Conservation (phyloP, 2,888 invertebrate species). For the Leucophenga montana region DNA sequence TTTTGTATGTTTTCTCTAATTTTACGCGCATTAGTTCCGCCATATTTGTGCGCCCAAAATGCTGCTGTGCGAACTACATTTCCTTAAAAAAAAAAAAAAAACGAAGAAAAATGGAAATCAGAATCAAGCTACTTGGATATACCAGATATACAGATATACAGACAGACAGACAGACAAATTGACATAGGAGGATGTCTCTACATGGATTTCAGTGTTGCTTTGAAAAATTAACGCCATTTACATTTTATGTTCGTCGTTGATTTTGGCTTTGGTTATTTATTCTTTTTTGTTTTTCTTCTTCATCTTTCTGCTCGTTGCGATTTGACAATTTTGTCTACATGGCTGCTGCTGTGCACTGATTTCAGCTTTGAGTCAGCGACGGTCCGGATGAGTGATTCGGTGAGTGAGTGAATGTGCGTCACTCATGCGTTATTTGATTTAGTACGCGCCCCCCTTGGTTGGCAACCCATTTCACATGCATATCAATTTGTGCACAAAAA, state of each 20-base stretch:
- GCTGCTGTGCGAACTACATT: not conserved
- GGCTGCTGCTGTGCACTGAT: conserved; percentile 49
- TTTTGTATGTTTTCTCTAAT: conserved; percentile 40
- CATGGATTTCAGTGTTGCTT: conserved; percentile 42
- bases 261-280: conserved; percentile 18
- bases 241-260: conserved; percentile 31
- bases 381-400: conserved; percentile 17
- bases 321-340: conserved; percentile 37
- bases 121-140: not conserved
- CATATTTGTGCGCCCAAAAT: conserved; percentile 28
- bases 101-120: not conserved
- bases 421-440: conserved; percentile 25
- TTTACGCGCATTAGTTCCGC: conserved; percentile 55
- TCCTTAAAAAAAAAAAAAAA: conserved; percentile 10
- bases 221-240: conserved; percentile 50
- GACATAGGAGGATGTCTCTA: not conserved
- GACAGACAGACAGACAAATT: conserved; percentile 1
- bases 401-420: conserved; percentile 9
- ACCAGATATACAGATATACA: not conserved
- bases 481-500: conserved; percentile 41
- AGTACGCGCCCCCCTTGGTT: conserved; percentile 12
- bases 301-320: conserved; percentile 1
- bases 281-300: not conserved
- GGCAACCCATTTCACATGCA: not conserved
- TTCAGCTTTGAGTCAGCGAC: conserved; percentile 35